These are phyloP conservation scores for Pollenia labialis DNA, from an alignment of 2,888 invertebrate species.

Conservation along the genomic window DNA sequence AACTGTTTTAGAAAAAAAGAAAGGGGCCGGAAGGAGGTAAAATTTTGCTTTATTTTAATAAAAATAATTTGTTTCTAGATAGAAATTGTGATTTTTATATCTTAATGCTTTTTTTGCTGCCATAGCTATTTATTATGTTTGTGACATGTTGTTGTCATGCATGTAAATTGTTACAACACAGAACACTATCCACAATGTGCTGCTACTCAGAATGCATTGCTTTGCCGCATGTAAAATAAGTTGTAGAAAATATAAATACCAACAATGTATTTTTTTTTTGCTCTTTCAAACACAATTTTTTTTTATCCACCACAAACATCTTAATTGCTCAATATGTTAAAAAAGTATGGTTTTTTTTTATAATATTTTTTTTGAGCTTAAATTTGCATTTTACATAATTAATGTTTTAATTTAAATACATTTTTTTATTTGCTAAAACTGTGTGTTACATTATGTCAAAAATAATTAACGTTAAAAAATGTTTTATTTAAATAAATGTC, in stretches of 20 bases:
- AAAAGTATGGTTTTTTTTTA: constrained; percentile 13
- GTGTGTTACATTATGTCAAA: no score
- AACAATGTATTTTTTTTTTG: background rate
- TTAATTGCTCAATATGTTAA: constrained; percentile 49
- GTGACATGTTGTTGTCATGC: constrained; percentile 24
- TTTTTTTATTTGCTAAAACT: no score
- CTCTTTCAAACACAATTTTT: background rate
- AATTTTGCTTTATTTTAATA: no score
- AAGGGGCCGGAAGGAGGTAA: no score
- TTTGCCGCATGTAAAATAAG: constrained; percentile 5
- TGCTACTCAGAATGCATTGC: background rate
- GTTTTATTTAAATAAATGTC: no score
- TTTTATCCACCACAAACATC: constrained; percentile 37
- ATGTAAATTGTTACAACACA: constrained; percentile 16
- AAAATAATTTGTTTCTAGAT: no score
- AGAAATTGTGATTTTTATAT: no score
- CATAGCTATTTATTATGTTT: constrained; percentile 33
- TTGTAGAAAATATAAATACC: background rate
- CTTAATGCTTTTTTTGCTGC: background rate
- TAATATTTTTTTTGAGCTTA: background rate
- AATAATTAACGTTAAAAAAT: no score
- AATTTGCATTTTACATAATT: no score
- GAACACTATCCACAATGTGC: no score
- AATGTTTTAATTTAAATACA: no score
- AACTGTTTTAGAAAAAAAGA: background rate